Evolutionary conservation across 2,888 invertebrate species (phyloP).

Genomic region (Choristoneura rosaceana): DNA sequence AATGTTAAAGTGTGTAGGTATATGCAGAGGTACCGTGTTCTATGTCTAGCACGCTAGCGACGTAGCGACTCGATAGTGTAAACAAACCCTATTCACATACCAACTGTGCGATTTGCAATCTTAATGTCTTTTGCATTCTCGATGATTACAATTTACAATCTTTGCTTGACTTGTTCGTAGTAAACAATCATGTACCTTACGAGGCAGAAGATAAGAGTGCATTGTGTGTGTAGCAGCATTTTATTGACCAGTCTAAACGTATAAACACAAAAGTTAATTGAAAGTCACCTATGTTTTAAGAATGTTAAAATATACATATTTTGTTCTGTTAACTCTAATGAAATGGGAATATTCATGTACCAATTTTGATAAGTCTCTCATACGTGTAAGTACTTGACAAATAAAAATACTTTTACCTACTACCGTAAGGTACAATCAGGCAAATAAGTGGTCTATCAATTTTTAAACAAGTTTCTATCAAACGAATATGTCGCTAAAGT

Average conservation of each 20-base stretch:
- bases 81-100: constrained; percentile 48
- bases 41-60: constrained; percentile 24
- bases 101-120: constrained; percentile 39
- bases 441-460: too few species aligned
- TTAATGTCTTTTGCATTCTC: constrained; percentile 46
- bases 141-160: constrained; percentile 56
- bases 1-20: too few species aligned
- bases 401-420: too few species aligned
- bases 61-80: constrained; percentile 44
- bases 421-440: too few species aligned
- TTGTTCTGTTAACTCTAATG: too few species aligned
- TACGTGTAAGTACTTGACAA: too few species aligned
- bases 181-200: constrained; percentile 10
- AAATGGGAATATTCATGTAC: too few species aligned
- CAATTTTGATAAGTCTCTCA: too few species aligned
- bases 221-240: background rate
- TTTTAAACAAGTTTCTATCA: too few species aligned
- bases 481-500: too few species aligned
- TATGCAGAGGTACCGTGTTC: background rate
- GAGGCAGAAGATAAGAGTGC: background rate
- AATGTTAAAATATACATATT: too few species aligned
- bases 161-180: constrained; percentile 22
- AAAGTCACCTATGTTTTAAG: background rate
- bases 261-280: background rate
- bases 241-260: background rate